These are phyloP conservation scores for Erythrocercus mccallii DNA, from an alignment of 2,113 vertebrate species.

Conservation along the genomic window DNA sequence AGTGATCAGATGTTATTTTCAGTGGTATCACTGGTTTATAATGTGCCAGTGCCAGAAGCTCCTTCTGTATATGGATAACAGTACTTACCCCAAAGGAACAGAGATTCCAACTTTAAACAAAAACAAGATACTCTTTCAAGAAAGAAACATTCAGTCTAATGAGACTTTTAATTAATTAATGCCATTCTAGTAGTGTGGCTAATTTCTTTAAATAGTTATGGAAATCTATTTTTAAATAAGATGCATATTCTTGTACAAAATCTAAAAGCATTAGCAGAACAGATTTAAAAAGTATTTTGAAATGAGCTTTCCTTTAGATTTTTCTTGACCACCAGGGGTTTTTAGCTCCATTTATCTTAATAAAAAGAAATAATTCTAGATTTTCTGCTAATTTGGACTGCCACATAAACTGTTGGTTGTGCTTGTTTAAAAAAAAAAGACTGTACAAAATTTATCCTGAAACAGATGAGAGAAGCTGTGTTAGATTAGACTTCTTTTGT, in stretches of 20 bases:
- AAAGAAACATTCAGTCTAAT: neutral
- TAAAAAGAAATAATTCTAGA: neutral
- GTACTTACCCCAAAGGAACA: neutral
- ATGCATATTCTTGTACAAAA: neutral
- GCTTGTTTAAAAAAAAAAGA: neutral
- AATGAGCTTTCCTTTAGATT: neutral
- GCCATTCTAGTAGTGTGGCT: neutral
- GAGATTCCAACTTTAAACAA: neutral
- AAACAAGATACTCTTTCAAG: neutral
- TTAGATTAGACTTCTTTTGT: conserved; percentile 30
- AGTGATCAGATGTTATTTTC: neutral
- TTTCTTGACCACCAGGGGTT: conserved; percentile 17
- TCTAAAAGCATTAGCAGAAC: neutral
- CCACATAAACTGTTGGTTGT: conserved; percentile 8
- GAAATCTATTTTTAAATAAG: neutral
- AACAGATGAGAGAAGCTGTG: conserved; percentile 11
- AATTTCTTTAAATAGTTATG: neutral
- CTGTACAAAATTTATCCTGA: neutral
- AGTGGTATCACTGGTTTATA: neutral
- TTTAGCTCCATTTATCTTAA: conserved; percentile 3
- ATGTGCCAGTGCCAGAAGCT: neutral
- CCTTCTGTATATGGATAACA: accelerated
- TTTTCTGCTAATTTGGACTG: conserved; percentile 7
- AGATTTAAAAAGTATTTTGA: neutral
- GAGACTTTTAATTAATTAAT: neutral